Evolutionary conservation across 2,797 vertebrate species (phyloP).

Genomic region (Argya squamiceps): DNA sequence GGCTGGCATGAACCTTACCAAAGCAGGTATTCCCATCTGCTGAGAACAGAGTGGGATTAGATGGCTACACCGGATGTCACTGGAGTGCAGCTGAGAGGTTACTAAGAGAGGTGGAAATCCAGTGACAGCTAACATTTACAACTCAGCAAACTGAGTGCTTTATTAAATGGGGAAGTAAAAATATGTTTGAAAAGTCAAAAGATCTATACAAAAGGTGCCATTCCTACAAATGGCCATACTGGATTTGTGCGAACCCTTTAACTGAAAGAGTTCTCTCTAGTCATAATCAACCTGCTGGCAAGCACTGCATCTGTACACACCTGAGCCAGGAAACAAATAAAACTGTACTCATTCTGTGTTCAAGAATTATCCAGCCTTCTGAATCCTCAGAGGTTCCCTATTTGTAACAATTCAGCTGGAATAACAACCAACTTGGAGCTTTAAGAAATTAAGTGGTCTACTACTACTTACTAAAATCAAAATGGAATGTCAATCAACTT

Average conservation of each 20-base stretch:
- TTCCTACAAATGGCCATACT: not conserved
- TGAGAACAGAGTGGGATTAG: not conserved
- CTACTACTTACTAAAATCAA: not conserved
- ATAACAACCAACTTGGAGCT: not conserved
- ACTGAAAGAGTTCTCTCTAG: not conserved
- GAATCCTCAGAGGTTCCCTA: not conserved
- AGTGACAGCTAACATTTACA: not conserved
- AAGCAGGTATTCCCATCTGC: not conserved
- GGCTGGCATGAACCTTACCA: not conserved
- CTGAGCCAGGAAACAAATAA: not conserved
- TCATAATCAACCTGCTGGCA: not conserved
- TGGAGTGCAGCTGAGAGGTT: not conserved
- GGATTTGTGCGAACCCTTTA: not conserved
- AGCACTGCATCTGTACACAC: not conserved
- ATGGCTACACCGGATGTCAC: not conserved
- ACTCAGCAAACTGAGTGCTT: not conserved
- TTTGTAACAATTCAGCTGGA: not conserved
- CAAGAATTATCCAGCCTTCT: not conserved
- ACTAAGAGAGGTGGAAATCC: not conserved
- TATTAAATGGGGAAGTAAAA: not conserved
- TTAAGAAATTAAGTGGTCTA: not conserved
- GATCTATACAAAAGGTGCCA: not conserved
- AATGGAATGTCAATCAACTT: not conserved
- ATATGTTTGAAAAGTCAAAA: not conserved
- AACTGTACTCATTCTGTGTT: not conserved